Base-by-base conservation (phyloP, 1,140 invertebrate genomes). In the Batillaria attramentaria region DNA sequence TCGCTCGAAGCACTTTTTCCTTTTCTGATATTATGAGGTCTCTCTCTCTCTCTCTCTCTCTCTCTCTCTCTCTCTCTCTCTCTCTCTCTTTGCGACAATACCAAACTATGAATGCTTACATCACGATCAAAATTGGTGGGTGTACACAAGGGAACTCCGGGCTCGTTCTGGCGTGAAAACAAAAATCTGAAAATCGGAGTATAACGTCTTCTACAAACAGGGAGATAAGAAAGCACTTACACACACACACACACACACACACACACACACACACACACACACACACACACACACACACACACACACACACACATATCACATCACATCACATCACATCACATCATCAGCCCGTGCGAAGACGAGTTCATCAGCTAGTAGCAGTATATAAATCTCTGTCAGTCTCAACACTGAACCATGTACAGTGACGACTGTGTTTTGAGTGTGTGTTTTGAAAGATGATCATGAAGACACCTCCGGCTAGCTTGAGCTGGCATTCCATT, bases 41-140 rank as follows among this genome's bases (percentile, higher is more conserved):
- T 13, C 57, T 62, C 57, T 62, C 57, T 62, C 57, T n/a, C n/a
- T 62, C n/a, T 62, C 57, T 62, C 57, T 62, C 57, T 62, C 57
- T 8, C n/a, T 62, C 57, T n/a, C 31, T 10, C 3, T 66, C 28
- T 37, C 31, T 35, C 65, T 66, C 65, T 35, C 31, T 35, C 65
- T 66, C 65, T 66, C 65, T 66, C 28, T 33, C 65, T 35, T 6
- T 33, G n/a, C n/a, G n/a, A n/a, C n/a, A n/a, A n/a, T n/a, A n/a
- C n/a, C n/a, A n/a, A n/a, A n/a, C n/a, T n/a, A n/a, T n/a, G n/a
- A n/a, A n/a, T n/a, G n/a, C n/a, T n/a, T n/a, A n/a, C n/a, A n/a
- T n/a, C n/a, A n/a, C n/a, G n/a, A n/a, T n/a, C n/a, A n/a, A n/a
- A n/a, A n/a, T n/a, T n/a, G n/a, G n/a, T n/a, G n/a, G n/a, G n/a